Evolutionary conservation across 2,113 vertebrate species (phyloP), one percentile per base, ranked within the genome.

Genomic region (Gnathonemus longibarbis): DNA sequence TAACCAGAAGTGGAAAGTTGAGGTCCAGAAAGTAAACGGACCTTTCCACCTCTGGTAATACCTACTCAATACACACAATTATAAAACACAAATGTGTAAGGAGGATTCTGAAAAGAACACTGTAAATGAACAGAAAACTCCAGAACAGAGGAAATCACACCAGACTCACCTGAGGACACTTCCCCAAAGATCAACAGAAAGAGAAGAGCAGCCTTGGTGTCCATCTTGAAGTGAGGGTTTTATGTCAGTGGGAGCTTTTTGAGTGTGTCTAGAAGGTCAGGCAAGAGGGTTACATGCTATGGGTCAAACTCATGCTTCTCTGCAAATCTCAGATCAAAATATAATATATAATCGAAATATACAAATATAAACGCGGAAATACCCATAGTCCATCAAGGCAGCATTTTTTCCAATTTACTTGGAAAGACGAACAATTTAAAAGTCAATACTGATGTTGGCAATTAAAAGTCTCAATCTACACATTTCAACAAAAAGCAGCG

Each of bases 101-200:
- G 8, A 7, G 24, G 21, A 21, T 24, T 84, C 8, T 1, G 19
- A 84, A n/a, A 84, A 19, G 83, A 24, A 84, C 17, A 84, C 45
- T 27, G 21, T 11, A 84, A 48, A 46, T 84, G 17, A 84, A 46
- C 19, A 48, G 83, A n/a, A 31, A 31, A 74, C 13, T 31, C 24
- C 39, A 46, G 24, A 7, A 5, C 42, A 31, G 7, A 46, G 42
- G 24, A 52, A 84, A 62, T 49, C 35, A 13, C 35, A 35, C 9
- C 24, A 2, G 19, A 89, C 94, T 80, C 31, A 96, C 96, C 95
- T 84, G 93, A 92, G 56, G 92, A 90, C 91, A 93, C 85, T 15
- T 52, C 89, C n/a, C 90, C 21, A 85, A 95, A 66, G 89, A 92
- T 94, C 56, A 92, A 50, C 39, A 94, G 89, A 27, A 95, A 90